Conservation (phyloP, 2,888 invertebrate species). For the Notodonta dromedarius region DNA sequence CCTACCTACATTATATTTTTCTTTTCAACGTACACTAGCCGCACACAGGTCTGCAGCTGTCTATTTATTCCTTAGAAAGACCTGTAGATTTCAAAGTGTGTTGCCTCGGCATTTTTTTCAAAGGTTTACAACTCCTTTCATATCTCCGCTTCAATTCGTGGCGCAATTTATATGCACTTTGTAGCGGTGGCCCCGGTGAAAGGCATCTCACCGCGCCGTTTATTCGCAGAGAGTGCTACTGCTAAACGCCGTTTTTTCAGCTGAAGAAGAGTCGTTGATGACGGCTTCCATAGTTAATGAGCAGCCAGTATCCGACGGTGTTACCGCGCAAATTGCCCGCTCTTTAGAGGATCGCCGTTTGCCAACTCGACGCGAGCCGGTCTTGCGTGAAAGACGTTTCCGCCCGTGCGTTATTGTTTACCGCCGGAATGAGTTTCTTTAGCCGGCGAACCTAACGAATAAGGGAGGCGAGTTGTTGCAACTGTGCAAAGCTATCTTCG, state of each 20-base stretch:
- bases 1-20: not conserved
- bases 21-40: slow-evolving; percentile 8
- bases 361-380: slow-evolving; percentile 65
- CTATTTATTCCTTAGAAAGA: slow-evolving; percentile 34
- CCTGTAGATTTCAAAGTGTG: slow-evolving; percentile 49
- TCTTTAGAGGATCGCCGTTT: slow-evolving; percentile 69
- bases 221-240: slow-evolving; percentile 75
- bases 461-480: slow-evolving; percentile 46
- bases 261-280: slow-evolving; percentile 80
- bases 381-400: slow-evolving; percentile 74
- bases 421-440: slow-evolving; percentile 77
- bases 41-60: slow-evolving; percentile 16
- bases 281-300: slow-evolving; percentile 83
- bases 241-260: slow-evolving; percentile 76
- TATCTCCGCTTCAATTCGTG: slow-evolving; percentile 75
- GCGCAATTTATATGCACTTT: slow-evolving; percentile 84
- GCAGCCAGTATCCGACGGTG: slow-evolving; percentile 78
- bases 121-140: slow-evolving; percentile 70
- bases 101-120: slow-evolving; percentile 69
- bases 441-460: slow-evolving; percentile 54
- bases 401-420: slow-evolving; percentile 79
- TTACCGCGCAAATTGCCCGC: slow-evolving; percentile 76
- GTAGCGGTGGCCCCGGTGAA: slow-evolving; percentile 68
- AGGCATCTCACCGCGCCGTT: slow-evolving; percentile 69
- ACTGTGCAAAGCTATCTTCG: slow-evolving; percentile 50